Evolutionary conservation across 2,888 invertebrate species (phyloP).

Genomic region (Merodon equestris): DNA sequence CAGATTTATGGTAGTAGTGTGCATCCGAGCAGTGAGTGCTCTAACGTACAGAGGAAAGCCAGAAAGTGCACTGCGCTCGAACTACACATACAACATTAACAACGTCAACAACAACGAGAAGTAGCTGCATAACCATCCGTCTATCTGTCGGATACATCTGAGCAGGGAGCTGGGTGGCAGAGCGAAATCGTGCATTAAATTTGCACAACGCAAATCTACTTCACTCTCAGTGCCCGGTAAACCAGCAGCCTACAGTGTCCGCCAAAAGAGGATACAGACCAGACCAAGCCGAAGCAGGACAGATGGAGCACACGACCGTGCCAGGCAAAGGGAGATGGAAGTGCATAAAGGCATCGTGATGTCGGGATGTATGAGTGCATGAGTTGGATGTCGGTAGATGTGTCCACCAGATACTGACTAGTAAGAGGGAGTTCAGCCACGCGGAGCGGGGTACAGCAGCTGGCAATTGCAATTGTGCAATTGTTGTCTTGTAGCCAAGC

Average conservation of each 20-base stretch:
- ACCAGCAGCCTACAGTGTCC: neutral
- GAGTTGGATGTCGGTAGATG: slow-evolving; percentile 58
- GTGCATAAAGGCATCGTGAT: slow-evolving; percentile 56
- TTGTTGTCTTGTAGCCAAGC: slow-evolving; percentile 55
- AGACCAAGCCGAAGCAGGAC: too few relatives aligned
- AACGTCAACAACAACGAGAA: slow-evolving; percentile 36
- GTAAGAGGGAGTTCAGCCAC: neutral
- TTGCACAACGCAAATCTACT: slow-evolving; percentile 67
- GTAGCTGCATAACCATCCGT: slow-evolving; percentile 64
- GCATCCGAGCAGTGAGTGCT: slow-evolving; percentile 54
- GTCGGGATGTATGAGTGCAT: slow-evolving; percentile 61
- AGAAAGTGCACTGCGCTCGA: slow-evolving; percentile 54
- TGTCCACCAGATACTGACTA: slow-evolving; percentile 45
- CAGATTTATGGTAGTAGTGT: slow-evolving; percentile 60
- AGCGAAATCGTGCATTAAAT: slow-evolving; percentile 68
- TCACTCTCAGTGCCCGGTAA: slow-evolving; percentile 18
- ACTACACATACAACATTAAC: slow-evolving; percentile 27
- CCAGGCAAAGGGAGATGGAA: slow-evolving; percentile 27
- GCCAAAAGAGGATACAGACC: slow-evolving; percentile 10
- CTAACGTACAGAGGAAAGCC: slow-evolving; percentile 61
- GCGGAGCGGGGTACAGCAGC: slow-evolving; percentile 30
- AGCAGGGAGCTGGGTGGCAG: slow-evolving; percentile 49
- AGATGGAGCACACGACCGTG: too few relatives aligned
- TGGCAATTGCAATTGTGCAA: slow-evolving; percentile 65
- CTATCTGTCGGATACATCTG: slow-evolving; percentile 65